Evolutionary conservation across 2,113 vertebrate genomes (phyloP), one percentile per base, ranked within the genome.

Genomic region (Rhea pennata): DNA sequence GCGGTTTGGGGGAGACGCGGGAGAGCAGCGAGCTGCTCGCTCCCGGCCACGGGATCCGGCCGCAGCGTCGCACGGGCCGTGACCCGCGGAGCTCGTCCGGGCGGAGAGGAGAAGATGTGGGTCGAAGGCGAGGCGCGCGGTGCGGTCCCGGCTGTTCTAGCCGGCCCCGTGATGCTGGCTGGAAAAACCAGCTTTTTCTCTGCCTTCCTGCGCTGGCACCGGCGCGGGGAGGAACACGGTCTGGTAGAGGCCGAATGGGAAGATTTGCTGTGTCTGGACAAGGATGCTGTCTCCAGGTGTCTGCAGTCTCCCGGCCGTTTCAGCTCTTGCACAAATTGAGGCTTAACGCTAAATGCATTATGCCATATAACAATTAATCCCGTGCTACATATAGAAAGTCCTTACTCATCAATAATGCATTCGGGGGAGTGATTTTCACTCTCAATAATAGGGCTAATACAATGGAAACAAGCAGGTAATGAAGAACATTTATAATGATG

Each of bases 381-480:
- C 77, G 69, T 39, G 91, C 94, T 97, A 94, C 96, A 95, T 96
- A 97, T 95, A 97, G 96, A 96, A 96, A 97, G 97, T 92, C 97
- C 97, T 96, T 97, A 92, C 89, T 96, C 97, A 97, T 97, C 97
- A 97, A 97, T 97, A 97, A 97, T 97, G 97, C 94, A 98, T 95
- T 84, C 8, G 8, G 94, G 95, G 95, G 91, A 96, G 96, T 72
- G 87, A 96, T 97, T 95, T 97, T 93, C 95, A 84, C 96, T 97
- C 88, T 89, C 80, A 26, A 88, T 94, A 93, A 96, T 95, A 90
- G 96, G 96, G 92, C 97, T 96, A 95, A 77, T 61, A 97, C 97
- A 97, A 97, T 97, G 96, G 96, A 95, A 97, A 98, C 96, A 97
- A 96, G 97, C 95, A 98, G 97, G 97, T 98, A 98, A 98, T 97